Base-by-base conservation (phyloP, 2,113 vertebrate genomes). In the Condylura cristata region DNA sequence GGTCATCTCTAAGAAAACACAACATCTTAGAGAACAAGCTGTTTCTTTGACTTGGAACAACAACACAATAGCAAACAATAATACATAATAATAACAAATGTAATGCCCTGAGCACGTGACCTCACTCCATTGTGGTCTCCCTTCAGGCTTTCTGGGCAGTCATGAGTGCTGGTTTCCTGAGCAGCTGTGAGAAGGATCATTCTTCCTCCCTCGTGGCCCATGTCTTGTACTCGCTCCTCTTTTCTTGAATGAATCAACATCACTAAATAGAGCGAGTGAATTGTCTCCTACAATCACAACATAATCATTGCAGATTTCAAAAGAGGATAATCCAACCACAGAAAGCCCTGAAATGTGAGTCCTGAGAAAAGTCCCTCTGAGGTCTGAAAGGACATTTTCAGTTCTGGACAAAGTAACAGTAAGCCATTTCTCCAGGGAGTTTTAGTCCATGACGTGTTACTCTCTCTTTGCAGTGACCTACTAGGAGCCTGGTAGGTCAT, bases 1-100 rank as follows among this genome's bases (percentile, higher is more conserved):
- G 68, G 63, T 90, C 91, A 61, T 58, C 88, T 63, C 80, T 92
- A 51, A 86, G 75, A 94, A 85, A 82, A 89, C 60, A 66, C 68
- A 75, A 18, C 83, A 37, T 95, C 94, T 63, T 90, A 65, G 86
- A 89, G 91, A 96, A 90, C 91, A 97, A 93, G 93, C 61, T 96
- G 96, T 86, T 97, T 96, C 95, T 97, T 91, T 92, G 60, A 26
- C 24, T 37, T 82, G 89, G 63, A 93, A 92, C 89, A 95, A 88
- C 68, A 89, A 34, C 60, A 72, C 66, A 28, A 46, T 84, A 80
- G 79, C 75, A 80, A 89, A 89, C 86, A 89, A 96, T 80, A 86
- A 93, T 44, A 84, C 58, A 66, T 18, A 93, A 92, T 87, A 88
- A 87, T 61, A 87, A 76, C 94, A 85, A 91, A 93, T 87, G 91